Base-by-base conservation (phyloP, 2,888 invertebrate genomes). In the Sinhomidia bicolor region DNA sequence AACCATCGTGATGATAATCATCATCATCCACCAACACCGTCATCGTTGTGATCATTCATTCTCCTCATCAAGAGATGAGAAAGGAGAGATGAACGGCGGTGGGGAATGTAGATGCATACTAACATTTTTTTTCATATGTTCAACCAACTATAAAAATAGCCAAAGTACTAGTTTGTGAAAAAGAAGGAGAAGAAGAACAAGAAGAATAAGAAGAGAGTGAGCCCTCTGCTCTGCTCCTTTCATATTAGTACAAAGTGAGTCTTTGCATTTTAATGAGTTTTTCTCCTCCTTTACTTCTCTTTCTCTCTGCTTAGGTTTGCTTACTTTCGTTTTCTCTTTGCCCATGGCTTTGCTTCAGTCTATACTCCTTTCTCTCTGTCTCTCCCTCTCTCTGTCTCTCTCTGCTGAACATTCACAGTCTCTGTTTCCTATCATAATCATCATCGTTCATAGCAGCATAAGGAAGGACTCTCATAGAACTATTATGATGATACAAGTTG, bases 221-320 rank as follows among this genome's bases (percentile, higher is more conserved):
- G 76, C 76, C 76, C 76, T 76, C 76, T 76, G 76, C 76, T 76
- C 51, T 23, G 71, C 71, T 71, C 76, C 54, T 76, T 44, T 76
- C 76, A 76, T 76, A 76, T 76, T 79, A 60, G 79, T 57, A 79
- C 47, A 84, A 84, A 84, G 84, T 76, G 47, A 76, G 84, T 71
- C 76, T 84, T 84, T 84, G 84, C 74, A 84, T 84, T 84, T 84
- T 76, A 84, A 84, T 84, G 84, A 84, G 57, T 60, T 84, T 81
- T 65, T 81, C 60, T 81, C 81, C 29, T 71, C 41, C 12, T 71
- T 7, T 41, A 71, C 41, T 71, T 71, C 20, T 71, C 60, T 17
- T 2, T 71, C 71, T 41, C 1, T 32, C 20, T 71, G 23, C 23
- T 20, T 71, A 12, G 71, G 41, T 71, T 71, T 41, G 44, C 41